Conservation (phyloP, 2,888 invertebrate species). For the Agriotes lineatus region DNA sequence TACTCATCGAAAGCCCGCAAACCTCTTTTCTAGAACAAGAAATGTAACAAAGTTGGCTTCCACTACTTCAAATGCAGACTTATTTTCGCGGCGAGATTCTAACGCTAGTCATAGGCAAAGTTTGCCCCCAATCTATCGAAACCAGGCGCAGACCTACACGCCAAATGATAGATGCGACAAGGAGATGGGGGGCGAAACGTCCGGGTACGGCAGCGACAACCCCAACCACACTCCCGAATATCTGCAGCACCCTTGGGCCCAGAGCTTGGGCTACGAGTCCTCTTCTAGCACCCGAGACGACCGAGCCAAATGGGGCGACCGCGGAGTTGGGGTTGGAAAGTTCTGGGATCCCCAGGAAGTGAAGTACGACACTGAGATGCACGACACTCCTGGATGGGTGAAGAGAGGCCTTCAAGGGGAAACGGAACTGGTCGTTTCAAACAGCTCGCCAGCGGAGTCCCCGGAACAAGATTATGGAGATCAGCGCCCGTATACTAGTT, state of each 20-base stretch:
- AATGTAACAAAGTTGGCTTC: constrained; percentile 53
- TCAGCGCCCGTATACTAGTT: constrained; percentile 61
- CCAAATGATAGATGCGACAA: constrained; percentile 64
- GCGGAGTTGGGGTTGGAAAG: constrained; percentile 76
- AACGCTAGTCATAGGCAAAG: constrained; percentile 55
- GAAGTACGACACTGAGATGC: constrained; percentile 47
- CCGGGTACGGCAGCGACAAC: constrained; percentile 87
- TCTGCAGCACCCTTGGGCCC: constrained; percentile 50
- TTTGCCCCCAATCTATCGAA: constrained; percentile 63
- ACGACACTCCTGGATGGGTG: constrained; percentile 68
- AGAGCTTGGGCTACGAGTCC: constrained; percentile 60
- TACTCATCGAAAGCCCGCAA: constrained; percentile 42
- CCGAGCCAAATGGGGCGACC: constrained; percentile 81
- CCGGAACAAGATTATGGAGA: constrained; percentile 63
- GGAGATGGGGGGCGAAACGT: constrained; percentile 78
- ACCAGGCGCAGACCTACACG: constrained; percentile 56
- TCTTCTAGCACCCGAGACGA: constrained; percentile 70
- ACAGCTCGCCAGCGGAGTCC: constrained; percentile 64
- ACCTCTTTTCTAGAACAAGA: constrained; percentile 52
- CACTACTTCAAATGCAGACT: constrained; percentile 50
- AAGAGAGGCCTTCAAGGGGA: constrained; percentile 68
- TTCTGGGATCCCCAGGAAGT: constrained; percentile 73
- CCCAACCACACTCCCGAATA: constrained; percentile 67
- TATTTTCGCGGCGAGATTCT: constrained; percentile 52
- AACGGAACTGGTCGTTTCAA: constrained; percentile 67